Base-by-base conservation (phyloP, 2,888 invertebrate species). In the Athalia rosae region DNA sequence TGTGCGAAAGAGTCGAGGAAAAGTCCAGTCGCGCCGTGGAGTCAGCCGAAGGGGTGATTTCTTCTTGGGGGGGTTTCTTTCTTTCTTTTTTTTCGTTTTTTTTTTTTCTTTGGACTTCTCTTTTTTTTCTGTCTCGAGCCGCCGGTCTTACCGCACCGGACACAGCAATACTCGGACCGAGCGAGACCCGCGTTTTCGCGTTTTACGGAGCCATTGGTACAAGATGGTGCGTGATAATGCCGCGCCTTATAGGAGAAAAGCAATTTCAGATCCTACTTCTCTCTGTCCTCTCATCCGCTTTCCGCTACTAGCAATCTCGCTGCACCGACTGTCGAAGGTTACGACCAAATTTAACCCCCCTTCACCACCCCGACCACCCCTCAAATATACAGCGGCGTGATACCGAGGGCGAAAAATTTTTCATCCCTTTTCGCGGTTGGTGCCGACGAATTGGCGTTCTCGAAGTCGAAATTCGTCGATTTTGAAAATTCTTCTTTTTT, bases 171-270 rank as follows among this genome's bases (percentile, higher is more conserved):
- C 85, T 81, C 81, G 83, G 85, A 83, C 86, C 84, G 83, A 58
- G 45, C 43, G n/a, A 28, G 28, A 28, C 28, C 28, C 50, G 62
- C 82, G 84, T 84, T 86, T 86, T 83, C 86, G 84, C 86, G 83
- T 87, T 88, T 87, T 85, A 87, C 88, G 84, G 83, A 86, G 85
- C 88, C 86, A 89, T 89, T 89, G 83, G 85, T 85, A 84, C 89
- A 89, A 88, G 88, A 88, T 89, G 89, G 88, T 87, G 87, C 88
- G 86, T 87, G 88, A 89, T 89, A 89, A 88, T 88, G 86, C 28
- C n/a, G 87, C 83, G 85, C 85, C 87, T 88, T 87, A 87, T 86
- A 86, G 83, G 85, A 85, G 85, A 88, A 87, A 88, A 88, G 88
- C 88, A 89, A 89, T 89, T 89, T 89, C 88, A 85, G 83, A 53